These are phyloP conservation scores for Brachyptera putata DNA, from an alignment of 2,888 invertebrate species.

Conservation along the genomic window DNA sequence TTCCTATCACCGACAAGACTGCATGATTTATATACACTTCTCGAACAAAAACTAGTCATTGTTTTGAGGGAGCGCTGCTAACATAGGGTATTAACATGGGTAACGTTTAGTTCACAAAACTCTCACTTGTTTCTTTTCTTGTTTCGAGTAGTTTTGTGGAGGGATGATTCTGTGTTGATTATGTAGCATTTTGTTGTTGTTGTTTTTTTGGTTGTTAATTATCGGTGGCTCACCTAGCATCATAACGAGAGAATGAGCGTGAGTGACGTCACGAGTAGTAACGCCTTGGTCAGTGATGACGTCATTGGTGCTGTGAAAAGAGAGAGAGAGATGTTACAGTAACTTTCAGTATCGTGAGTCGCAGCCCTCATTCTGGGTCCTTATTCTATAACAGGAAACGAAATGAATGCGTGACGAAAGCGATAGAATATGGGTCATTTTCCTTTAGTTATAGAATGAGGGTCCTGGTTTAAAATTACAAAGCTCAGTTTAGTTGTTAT, in stretches of 20 bases:
- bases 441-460: no score
- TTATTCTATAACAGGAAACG: no score
- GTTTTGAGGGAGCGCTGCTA: conserved; percentile 9
- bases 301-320: neutral
- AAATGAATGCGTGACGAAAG: no score
- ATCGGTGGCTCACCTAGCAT: conserved; percentile 12
- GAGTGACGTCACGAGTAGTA: conserved; percentile 16
- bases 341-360: no score
- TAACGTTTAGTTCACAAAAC: conserved; percentile 7
- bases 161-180: conserved; percentile 14
- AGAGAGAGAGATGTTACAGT: neutral
- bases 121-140: no score
- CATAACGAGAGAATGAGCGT: conserved; percentile 20
- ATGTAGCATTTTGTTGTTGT: conserved; percentile 15
- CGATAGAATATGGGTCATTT: no score
- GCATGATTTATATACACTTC: conserved; percentile 17
- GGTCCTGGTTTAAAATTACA: no score
- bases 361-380: no score
- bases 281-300: conserved; percentile 2
- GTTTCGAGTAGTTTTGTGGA: no score
- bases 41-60: neutral
- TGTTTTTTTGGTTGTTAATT: no score
- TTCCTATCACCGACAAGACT: conserved; percentile 1
- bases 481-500: no score
- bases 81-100: conserved; percentile 5